Evolutionary conservation across 1,140 invertebrate genomes (phyloP).

Genomic region (Nephila pilipes): DNA sequence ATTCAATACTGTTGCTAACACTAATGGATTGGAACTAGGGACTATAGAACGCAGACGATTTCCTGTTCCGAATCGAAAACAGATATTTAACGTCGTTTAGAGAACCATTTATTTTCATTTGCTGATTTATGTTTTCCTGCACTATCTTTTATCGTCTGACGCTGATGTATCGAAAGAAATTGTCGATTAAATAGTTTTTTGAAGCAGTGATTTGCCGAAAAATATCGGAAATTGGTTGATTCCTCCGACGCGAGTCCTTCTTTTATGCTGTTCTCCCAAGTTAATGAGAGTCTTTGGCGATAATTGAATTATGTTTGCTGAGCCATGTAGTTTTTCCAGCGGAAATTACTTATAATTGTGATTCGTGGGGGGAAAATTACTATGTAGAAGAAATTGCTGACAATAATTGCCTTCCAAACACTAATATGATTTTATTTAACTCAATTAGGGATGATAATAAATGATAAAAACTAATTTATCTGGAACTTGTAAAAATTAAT

Average conservation of each 20-base stretch:
- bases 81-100: conserved; percentile 54
- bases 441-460: not conserved
- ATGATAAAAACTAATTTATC: not conserved
- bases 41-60: not conserved
- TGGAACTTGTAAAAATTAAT: not conserved
- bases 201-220: not conserved
- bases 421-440: not conserved
- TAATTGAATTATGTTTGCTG: conserved; percentile 6
- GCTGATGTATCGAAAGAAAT: not conserved
- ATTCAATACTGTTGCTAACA: not conserved
- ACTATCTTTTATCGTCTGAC: not conserved
- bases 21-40: not conserved
- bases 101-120: conserved; percentile 54
- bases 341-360: not conserved
- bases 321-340: not conserved
- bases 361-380: not conserved
- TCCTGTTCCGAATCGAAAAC: conserved; percentile 53
- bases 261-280: not conserved
- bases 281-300: not conserved
- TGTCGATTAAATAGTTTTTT: not conserved
- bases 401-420: not conserved
- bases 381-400: not conserved
- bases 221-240: not conserved
- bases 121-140: conserved; percentile 29
- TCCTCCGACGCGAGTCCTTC: not conserved